phyloP scores from a whole-genome alignment of 2,888 invertebrate genomes.

The Neria commutata region DNA sequence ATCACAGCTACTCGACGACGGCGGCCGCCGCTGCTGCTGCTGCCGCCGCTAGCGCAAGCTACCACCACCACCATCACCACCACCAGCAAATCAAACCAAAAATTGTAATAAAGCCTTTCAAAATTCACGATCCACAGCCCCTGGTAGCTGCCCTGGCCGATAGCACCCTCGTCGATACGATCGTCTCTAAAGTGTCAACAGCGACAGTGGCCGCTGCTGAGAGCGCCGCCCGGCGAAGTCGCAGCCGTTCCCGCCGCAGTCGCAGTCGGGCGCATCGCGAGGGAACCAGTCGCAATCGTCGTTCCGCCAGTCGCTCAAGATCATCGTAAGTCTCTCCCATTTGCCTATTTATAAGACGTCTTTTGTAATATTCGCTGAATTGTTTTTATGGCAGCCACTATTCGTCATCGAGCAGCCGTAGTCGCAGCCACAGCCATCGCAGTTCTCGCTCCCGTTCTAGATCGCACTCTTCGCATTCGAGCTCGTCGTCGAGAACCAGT shows the following conservation, averaged over 20 bases:
- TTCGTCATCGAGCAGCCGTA: constrained; percentile 56
- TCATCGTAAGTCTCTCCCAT: constrained; percentile 48
- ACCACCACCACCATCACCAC: constrained; percentile 46
- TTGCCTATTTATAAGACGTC: neutral
- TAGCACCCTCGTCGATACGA: constrained; percentile 58
- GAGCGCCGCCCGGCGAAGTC: constrained; percentile 56
- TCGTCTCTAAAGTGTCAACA: constrained; percentile 60
- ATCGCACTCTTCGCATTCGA: constrained; percentile 57
- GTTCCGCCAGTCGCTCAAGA: constrained; percentile 62
- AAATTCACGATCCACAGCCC: constrained; percentile 62
- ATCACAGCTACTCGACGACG: constrained; percentile 34
- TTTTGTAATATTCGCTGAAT: neutral
- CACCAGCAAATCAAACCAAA: constrained; percentile 51
- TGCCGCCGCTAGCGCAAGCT: constrained; percentile 48
- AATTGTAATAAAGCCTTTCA: constrained; percentile 62
- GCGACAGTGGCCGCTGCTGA: constrained; percentile 59
- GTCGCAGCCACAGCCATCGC: constrained; percentile 48
- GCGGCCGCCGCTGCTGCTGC: constrained; percentile 36
- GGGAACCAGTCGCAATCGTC: constrained; percentile 55
- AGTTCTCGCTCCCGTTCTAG: constrained; percentile 56
- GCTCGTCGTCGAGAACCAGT: constrained; percentile 56
- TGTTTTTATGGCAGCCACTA: constrained; percentile 41
- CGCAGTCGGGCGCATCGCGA: constrained; percentile 40
- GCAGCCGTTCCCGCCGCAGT: constrained; percentile 54
- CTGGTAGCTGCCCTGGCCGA: constrained; percentile 58